Evolutionary conservation across 37 sponge, comb jelly and placozoan genomes (phyloP).

Genomic region (Eunapius fragilis): DNA sequence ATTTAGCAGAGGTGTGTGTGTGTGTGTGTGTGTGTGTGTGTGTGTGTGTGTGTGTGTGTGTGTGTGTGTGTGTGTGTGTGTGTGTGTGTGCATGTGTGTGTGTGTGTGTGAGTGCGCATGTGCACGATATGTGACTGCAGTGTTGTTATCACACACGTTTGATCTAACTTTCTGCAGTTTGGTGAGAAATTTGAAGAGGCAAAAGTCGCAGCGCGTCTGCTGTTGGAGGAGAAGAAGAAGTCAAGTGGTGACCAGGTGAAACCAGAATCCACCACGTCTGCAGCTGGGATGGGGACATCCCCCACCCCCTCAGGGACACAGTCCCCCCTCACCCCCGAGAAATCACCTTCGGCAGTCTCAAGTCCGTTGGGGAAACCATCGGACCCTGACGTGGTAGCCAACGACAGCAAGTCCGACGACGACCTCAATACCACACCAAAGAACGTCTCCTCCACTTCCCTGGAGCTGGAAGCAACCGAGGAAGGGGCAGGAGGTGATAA

Average conservation of each 20-base stretch:
- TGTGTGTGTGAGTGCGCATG: too few relatives aligned
- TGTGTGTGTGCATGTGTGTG: too few relatives aligned
- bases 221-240: slow-evolving; percentile 54
- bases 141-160: too few relatives aligned
- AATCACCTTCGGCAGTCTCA: slow-evolving; percentile 11
- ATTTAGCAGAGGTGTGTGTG: slow-evolving; percentile 68
- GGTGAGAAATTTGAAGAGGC: slow-evolving; percentile 82
- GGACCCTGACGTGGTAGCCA: neutral
- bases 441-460: too few relatives aligned
- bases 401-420: neutral
- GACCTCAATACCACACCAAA: too few relatives aligned
- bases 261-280: neutral
- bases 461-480: too few relatives aligned
- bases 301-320: slow-evolving; percentile 20
- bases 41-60: too few relatives aligned
- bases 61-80: too few relatives aligned
- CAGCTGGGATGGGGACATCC: slow-evolving; percentile 1
- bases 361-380: too few relatives aligned
- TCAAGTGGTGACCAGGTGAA: slow-evolving; percentile 36
- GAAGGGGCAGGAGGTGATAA: too few relatives aligned
- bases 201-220: slow-evolving; percentile 49
- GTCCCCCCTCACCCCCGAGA: slow-evolving; percentile 9
- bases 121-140: too few relatives aligned
- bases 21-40: too few relatives aligned
- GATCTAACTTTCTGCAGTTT: slow-evolving; percentile 47